Base-by-base conservation (phyloP, 2,113 vertebrate genomes). In the Mus spicilegus region DNA sequence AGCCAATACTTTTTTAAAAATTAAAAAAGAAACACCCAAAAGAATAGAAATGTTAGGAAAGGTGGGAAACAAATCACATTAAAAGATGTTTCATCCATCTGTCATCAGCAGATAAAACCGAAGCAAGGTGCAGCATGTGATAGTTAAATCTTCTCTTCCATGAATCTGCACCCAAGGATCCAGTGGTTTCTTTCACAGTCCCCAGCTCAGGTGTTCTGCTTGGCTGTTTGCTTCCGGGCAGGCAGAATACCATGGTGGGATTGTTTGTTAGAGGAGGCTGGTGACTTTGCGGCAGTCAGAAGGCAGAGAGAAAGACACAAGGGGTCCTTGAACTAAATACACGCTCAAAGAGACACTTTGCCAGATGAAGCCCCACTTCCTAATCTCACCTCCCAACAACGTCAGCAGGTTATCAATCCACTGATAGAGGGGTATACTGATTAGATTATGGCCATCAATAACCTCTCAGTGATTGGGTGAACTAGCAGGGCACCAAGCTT, bases 21-120 rank as follows among this genome's bases (percentile, higher is more conserved):
- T 49, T 49, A 49, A 49, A 49, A 49, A 49, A 49, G 49, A 49
- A 49, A 49, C 49, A 49, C 49, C 49, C 49, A 49, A 49, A 49
- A 49, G 49, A 49, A 49, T 30, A 95, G 30, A 90, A 58, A 42
- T 56, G 46, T 93, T 72, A 93, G 49, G 85, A 86, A 33, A 80
- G 1, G 84, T 46, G 49, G 46, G 14, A 67, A 96, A 94, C 61
- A 46, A 90, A 85, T 12, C 7, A 89, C 17, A 89, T 24, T 33
- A 86, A 86, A 90, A 92, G 54, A 87, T 33, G 19, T 20, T 42
- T 54, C 63, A 67, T 14, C 72, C 24, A 67, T 69, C 24, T 61
- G 11, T 28, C 7, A 78, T 11, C 13, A 65, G 54, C 30, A 65
- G 91, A 63, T 87, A 76, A 91, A 69, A 65, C 3, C 30, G 67